These are phyloP conservation scores for Thermophis baileyi DNA, from an alignment of 2,113 vertebrate genomes.

Conservation along the genomic window DNA sequence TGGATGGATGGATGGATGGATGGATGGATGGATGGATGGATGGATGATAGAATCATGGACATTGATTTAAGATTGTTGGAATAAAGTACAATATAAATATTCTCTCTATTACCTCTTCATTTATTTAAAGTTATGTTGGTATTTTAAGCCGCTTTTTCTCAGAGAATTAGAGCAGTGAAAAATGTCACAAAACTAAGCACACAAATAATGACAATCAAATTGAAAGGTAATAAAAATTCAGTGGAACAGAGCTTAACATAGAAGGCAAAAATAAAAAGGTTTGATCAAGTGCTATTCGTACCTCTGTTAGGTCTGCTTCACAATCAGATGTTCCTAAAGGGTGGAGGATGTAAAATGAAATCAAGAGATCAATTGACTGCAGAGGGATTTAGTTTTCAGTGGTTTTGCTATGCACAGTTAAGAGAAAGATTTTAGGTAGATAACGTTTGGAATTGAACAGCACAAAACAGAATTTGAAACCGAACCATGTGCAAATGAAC, in stretches of 20 bases:
- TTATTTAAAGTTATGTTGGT: too few relatives aligned
- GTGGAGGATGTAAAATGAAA: not conserved
- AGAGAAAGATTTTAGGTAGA: not conserved
- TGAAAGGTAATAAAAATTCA: not conserved
- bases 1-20: too few relatives aligned
- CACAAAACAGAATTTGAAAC: not conserved
- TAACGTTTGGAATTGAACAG: not conserved
- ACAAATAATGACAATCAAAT: not conserved
- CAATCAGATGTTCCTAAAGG: not conserved
- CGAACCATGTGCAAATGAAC: not conserved
- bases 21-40: too few relatives aligned
- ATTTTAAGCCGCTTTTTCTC: too few relatives aligned
- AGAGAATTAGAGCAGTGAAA: too few relatives aligned
- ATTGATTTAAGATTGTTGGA: not conserved
- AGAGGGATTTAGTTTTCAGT: not conserved
- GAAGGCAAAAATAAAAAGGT: not conserved
- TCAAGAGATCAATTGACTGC: not conserved
- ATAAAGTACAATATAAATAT: not conserved
- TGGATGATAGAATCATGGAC: not conserved
- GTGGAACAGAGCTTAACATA: not conserved
- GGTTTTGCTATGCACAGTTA: not conserved
- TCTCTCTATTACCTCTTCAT: not conserved
- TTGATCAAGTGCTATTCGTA: not conserved
- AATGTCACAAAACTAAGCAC: not conserved
- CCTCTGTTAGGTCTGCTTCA: not conserved